phyloP scores from a whole-genome alignment of 2,113 vertebrate genomes.

The human (Homo sapiens) region GRCh38 chr6:121242001-121242500 shows the following conservation, averaged over 20 bases:
- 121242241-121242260: conserved; percentile 92
- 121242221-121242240: conserved; percentile 93
- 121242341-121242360: conserved; percentile 77
- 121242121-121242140: conserved; percentile 1
- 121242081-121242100: not conserved
- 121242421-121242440: not conserved
- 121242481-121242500: not conserved
- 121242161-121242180: conserved; percentile 33
- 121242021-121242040: conserved; percentile 1
- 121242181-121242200: conserved; percentile 80
- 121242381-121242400: not conserved
- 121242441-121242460: not conserved
- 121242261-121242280: conserved; percentile 92
- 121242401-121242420: not conserved
- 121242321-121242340: conserved; percentile 93
- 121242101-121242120: conserved; percentile 35
- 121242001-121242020: not conserved
- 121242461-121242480: not conserved
- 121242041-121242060: conserved; percentile 9
- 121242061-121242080: conserved; percentile 37
- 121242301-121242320: conserved; percentile 94
- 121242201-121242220: conserved; percentile 92
- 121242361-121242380: not conserved
- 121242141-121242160: conserved; percentile 18
- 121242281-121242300: conserved; percentile 94